A percentile compares a stretch with the other conserved stretches of the same genome.
These are phyloP conservation scores for Ophion ventricosus DNA, from an alignment of 2,888 invertebrate species.

Conservation along the genomic window DNA sequence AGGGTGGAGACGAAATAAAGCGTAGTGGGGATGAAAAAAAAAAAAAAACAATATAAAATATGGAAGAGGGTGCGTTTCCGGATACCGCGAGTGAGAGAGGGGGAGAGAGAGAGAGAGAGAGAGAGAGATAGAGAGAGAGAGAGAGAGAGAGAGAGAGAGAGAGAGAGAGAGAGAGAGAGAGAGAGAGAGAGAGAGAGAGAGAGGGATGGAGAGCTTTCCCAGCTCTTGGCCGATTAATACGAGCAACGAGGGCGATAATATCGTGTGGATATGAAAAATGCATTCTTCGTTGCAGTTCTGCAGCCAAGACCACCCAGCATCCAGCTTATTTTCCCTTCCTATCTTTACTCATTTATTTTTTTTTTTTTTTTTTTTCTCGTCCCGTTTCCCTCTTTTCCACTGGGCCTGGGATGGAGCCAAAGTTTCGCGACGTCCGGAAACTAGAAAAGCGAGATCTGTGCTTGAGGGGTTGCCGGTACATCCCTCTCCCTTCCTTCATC, in stretches of 20 bases:
- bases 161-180: neutral
- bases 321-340: conserved; percentile 49
- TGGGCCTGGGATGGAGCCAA: conserved; percentile 73
- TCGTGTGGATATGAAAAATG: conserved; percentile 77
- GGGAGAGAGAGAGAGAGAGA: too few relatives aligned
- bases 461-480: conserved; percentile 58
- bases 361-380: too few relatives aligned
- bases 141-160: neutral
- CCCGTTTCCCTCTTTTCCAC: conserved; percentile 15
- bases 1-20: conserved; percentile 35
- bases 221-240: conserved; percentile 74
- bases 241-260: conserved; percentile 73
- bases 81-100: neutral
- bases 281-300: conserved; percentile 72
- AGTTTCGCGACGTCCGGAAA: conserved; percentile 75
- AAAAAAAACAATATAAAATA: neutral
- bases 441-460: conserved; percentile 68
- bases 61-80: conserved; percentile 27
- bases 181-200: neutral
- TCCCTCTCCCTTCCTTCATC: conserved; percentile 1
- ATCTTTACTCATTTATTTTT: conserved; percentile 8
- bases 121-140: neutral
- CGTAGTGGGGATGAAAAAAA: conserved; percentile 4
- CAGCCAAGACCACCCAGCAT: conserved; percentile 48
- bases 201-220: conserved; percentile 31